Percentiles rank a stretch among this genome's conserved stretches.
phyloP scores from a whole-genome alignment of 2,888 invertebrate species.

The Mylabris sibirica region DNA sequence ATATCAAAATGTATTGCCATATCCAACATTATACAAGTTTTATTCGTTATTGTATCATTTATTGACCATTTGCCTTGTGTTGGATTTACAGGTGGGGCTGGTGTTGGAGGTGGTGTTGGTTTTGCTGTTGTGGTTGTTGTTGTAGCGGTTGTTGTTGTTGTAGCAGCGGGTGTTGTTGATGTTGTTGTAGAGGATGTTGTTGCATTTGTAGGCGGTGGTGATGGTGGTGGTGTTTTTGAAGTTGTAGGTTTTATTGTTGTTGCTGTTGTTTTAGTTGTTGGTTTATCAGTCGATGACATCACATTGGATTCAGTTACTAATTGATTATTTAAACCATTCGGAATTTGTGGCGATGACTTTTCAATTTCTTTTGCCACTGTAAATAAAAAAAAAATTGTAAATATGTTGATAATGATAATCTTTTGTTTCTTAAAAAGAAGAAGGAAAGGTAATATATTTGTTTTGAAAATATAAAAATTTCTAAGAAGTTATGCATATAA shows the following conservation, averaged over 20 bases:
- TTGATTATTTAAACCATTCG: background rate
- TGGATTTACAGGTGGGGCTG: constrained; percentile 55
- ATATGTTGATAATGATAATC: no score
- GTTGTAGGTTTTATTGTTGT: constrained; percentile 36
- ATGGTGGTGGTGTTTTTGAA: constrained; percentile 46
- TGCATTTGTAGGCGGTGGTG: constrained; percentile 52
- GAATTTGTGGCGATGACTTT: background rate
- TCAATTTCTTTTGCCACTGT: background rate
- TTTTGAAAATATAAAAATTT: background rate
- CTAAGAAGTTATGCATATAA: no score
- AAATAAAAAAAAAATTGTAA: background rate
- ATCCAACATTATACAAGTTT: constrained; percentile 70
- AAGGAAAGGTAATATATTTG: background rate
- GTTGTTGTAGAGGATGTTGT: constrained; percentile 52
- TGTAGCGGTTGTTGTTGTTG: constrained; percentile 47
- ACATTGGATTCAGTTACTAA: background rate
- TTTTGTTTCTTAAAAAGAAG: background rate
- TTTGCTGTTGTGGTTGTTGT: constrained; percentile 47
- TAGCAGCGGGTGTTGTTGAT: constrained; percentile 42
- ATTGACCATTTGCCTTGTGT: constrained; percentile 63
- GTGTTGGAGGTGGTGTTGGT: constrained; percentile 44
- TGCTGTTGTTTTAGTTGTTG: constrained; percentile 49
- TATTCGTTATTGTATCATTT: constrained; percentile 52
- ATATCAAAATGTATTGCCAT: constrained; percentile 74
- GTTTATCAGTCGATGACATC: background rate